Percentiles rank a stretch among this genome's conserved stretches.
phyloP scores from a whole-genome alignment of 92 coral and sea anemone genomes.

The Epizoanthus scotinus region DNA sequence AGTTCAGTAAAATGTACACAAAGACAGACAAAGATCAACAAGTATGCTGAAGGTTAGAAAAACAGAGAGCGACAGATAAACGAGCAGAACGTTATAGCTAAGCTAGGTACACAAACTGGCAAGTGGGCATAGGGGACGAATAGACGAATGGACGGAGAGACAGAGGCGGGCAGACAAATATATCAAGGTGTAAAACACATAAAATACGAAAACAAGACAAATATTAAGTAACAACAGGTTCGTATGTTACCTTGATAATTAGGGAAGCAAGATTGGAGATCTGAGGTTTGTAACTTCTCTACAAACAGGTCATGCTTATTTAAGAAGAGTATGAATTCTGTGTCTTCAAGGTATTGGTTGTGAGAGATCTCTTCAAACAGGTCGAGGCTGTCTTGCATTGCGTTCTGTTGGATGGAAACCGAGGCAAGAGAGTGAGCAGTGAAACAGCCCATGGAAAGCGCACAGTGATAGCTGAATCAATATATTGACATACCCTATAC shows the following conservation, averaged over 20 bases:
- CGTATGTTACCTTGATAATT: slow-evolving; percentile 68
- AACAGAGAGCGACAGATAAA: too few species aligned
- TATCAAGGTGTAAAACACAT: too few species aligned
- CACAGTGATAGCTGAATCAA: background rate
- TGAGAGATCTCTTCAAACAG: slow-evolving; percentile 75
- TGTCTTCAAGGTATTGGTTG: slow-evolving; percentile 69
- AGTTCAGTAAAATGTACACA: too few species aligned
- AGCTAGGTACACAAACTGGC: too few species aligned
- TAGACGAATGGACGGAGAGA: too few species aligned
- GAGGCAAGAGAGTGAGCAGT: background rate
- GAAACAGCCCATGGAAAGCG: background rate
- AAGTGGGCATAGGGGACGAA: too few species aligned
- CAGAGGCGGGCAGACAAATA: too few species aligned
- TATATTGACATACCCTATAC: background rate
- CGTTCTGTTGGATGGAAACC: slow-evolving; percentile 53
- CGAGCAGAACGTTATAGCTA: too few species aligned
- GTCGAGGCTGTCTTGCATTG: slow-evolving; percentile 83
- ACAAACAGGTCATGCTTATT: slow-evolving; percentile 81
- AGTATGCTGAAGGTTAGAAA: too few species aligned
- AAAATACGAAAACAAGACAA: too few species aligned
- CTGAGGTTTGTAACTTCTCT: slow-evolving; percentile 63
- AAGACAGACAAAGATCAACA: too few species aligned
- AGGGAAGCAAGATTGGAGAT: slow-evolving; percentile 66
- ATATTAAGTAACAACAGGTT: too few species aligned
- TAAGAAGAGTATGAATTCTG: slow-evolving; percentile 76